Conservation (phyloP, 2,888 invertebrate genomes). For the Cosmia pyralina region DNA sequence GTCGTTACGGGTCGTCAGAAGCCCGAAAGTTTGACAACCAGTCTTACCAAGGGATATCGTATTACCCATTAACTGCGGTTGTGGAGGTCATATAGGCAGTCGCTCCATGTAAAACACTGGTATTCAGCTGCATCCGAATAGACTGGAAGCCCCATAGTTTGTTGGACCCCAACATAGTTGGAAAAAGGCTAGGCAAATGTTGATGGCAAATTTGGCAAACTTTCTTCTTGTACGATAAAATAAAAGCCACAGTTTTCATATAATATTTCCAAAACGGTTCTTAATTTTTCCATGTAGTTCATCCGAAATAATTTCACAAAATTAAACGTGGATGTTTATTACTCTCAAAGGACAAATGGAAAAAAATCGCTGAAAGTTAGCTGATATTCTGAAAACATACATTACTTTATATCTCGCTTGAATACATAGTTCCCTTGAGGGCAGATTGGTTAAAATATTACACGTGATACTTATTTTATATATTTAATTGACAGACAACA, state of each 20-base stretch:
- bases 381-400: slow-evolving; percentile 56
- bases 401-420: slow-evolving; percentile 61
- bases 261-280: not conserved
- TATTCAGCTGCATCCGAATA: no score
- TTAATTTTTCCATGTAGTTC: not conserved
- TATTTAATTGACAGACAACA: slow-evolving; percentile 27
- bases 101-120: no score
- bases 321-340: slow-evolving; percentile 52
- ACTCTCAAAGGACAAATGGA: slow-evolving; percentile 41
- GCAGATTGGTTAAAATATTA: slow-evolving; percentile 50
- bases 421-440: slow-evolving; percentile 57
- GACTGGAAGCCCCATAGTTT: no score
- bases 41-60: no score
- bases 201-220: no score
- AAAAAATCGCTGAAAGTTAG: slow-evolving; percentile 55
- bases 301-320: slow-evolving; percentile 57
- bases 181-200: no score
- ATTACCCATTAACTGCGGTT: no score
- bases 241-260: not conserved
- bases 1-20: no score
- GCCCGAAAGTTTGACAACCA: no score
- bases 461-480: slow-evolving; percentile 34
- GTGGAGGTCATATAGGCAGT: no score
- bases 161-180: no score
- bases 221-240: not conserved